Evolutionary conservation across 2,797 vertebrate genomes (phyloP).

Genomic region (Karalla daura): DNA sequence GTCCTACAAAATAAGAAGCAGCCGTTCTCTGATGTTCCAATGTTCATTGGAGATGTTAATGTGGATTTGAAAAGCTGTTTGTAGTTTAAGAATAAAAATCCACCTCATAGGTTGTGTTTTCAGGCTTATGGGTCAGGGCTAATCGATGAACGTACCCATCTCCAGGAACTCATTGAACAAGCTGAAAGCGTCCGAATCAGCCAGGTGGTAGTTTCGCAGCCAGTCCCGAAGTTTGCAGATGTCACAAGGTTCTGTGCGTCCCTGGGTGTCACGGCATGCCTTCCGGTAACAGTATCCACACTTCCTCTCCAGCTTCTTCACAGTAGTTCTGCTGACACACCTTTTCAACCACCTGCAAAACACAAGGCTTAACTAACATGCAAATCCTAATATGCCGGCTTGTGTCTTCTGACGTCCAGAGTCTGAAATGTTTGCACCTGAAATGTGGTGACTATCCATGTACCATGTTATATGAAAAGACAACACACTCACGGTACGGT

Average conservation of each 20-base stretch:
- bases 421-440: neutral
- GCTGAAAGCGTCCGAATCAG: slow-evolving; percentile 83
- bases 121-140: neutral
- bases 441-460: too few relatives aligned
- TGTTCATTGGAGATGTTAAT: too few relatives aligned
- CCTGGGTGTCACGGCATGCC: slow-evolving; percentile 49
- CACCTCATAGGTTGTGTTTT: neutral
- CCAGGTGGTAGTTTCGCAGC: slow-evolving; percentile 87
- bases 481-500: slow-evolving; percentile 86
- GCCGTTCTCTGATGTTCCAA: too few relatives aligned
- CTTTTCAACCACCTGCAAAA: slow-evolving; percentile 80
- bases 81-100: too few relatives aligned
- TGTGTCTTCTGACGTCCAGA: too few relatives aligned
- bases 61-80: too few relatives aligned
- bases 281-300: slow-evolving; percentile 75
- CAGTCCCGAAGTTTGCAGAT: slow-evolving; percentile 80
- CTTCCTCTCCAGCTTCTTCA: slow-evolving; percentile 64
- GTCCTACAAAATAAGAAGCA: too few relatives aligned
- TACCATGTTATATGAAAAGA: neutral
- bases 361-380: neutral
- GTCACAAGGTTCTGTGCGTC: slow-evolving; percentile 66
- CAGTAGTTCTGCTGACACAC: neutral
- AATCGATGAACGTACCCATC: slow-evolving; percentile 84
- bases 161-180: slow-evolving; percentile 94
- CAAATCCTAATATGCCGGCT: too few relatives aligned